Conservation (phyloP, 1,140 invertebrate species). For the Drosophila setifemur region DNA sequence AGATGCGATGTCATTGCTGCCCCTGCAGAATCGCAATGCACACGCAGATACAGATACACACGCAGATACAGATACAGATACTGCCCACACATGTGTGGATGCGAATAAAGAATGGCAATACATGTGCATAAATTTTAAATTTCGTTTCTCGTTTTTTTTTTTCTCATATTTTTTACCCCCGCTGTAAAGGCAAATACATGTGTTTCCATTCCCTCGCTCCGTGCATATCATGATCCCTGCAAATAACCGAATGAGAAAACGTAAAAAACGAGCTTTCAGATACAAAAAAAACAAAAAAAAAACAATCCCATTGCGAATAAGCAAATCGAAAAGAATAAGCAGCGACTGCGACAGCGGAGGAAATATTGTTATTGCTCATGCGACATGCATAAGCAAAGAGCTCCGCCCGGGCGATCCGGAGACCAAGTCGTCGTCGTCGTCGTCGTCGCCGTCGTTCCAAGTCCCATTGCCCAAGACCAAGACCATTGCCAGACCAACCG, state of each 20-base stretch:
- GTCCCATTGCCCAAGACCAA: constrained; percentile 14
- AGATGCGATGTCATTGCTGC: constrained; percentile 10
- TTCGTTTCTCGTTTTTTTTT: constrained; percentile 34
- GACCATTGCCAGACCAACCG: constrained; percentile 26
- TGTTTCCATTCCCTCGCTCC: constrained; percentile 28
- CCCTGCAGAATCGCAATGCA: constrained; percentile 21
- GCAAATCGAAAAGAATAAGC: constrained; percentile 73
- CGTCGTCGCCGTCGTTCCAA: neutral
- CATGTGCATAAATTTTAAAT: constrained; percentile 66
- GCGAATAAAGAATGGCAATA: constrained; percentile 44
- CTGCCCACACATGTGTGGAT: constrained; percentile 32
- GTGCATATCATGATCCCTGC: constrained; percentile 47
- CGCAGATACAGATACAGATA: constrained; percentile 8
- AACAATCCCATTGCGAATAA: constrained; percentile 44
- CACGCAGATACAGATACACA: constrained; percentile 6
- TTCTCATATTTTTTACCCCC: constrained; percentile 1
- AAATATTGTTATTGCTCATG: constrained; percentile 77
- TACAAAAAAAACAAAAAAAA: constrained; percentile 28
- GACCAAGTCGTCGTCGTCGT: neutral
- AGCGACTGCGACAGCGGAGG: constrained; percentile 31
- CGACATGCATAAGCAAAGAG: constrained; percentile 75
- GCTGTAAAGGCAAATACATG: constrained; percentile 39
- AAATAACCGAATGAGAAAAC: constrained; percentile 52
- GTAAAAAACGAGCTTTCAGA: constrained; percentile 36
- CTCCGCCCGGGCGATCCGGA: constrained; percentile 6